phyloP scores from a whole-genome alignment of 2,113 vertebrate species.

The Alexandromys fortis region DNA sequence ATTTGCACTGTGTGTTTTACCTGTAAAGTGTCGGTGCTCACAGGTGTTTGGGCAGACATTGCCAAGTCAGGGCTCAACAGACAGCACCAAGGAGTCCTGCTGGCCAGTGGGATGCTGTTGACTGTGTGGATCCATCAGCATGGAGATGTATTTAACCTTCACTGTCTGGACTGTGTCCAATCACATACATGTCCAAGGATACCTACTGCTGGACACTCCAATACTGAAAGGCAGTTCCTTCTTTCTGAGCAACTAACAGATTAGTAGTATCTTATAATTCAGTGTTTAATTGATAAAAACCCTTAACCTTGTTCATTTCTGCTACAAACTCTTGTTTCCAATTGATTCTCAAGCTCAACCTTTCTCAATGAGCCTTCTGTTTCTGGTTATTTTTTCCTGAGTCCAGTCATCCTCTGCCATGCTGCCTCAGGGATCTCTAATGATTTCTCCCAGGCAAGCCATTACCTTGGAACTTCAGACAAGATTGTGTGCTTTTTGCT shows the following conservation, averaged over 20 bases:
- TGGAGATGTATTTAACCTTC: neutral
- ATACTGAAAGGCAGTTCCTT: accelerated
- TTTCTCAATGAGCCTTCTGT: neutral
- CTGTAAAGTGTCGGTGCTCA: neutral
- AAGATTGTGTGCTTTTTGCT: neutral
- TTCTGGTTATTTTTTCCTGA: neutral
- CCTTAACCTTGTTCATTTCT: neutral
- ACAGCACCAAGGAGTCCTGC: accelerated
- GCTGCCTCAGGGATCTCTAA: neutral
- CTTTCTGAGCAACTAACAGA: neutral
- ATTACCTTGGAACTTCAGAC: neutral
- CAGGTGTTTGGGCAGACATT: no score
- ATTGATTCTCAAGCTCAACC: accelerated
- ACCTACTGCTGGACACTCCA: accelerated
- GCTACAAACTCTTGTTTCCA: accelerated
- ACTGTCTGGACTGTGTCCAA: neutral
- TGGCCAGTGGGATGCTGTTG: accelerated
- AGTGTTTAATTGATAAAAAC: neutral
- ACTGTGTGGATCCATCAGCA: accelerated
- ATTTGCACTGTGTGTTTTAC: accelerated
- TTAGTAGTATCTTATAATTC: neutral
- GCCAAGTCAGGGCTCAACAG: accelerated
- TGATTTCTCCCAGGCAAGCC: neutral
- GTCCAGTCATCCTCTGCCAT: accelerated
- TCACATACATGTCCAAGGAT: accelerated